Conservation (phyloP, 2,888 invertebrate species). For the Ommatoiulus sabulosus region DNA sequence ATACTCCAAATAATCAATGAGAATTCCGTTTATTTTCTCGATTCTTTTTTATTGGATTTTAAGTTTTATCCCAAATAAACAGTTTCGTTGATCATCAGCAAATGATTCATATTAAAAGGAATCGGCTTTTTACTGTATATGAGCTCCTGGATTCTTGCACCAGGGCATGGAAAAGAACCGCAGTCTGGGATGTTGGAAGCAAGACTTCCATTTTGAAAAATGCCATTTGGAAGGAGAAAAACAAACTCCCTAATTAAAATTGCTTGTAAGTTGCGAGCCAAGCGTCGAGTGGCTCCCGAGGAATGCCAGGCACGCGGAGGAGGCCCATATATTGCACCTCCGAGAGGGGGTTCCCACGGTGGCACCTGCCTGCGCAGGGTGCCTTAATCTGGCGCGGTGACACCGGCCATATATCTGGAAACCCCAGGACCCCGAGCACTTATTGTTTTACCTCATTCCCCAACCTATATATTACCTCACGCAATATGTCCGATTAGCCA, state of each 20-base stretch:
- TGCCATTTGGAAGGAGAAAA: not conserved
- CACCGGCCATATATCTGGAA: conserved; percentile 19
- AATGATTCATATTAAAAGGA: too few relatives aligned
- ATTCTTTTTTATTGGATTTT: too few relatives aligned
- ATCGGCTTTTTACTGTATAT: too few relatives aligned
- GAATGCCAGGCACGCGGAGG: conserved; percentile 19
- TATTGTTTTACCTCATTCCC: conserved; percentile 19
- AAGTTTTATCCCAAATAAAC: too few relatives aligned
- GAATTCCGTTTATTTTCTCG: too few relatives aligned
- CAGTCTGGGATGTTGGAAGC: conserved; percentile 1
- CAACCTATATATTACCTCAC: conserved; percentile 19
- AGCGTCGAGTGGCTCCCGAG: not conserved
- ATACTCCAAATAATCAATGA: too few relatives aligned
- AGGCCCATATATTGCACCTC: conserved; percentile 19
- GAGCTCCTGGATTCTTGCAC: not conserved
- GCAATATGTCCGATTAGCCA: conserved; percentile 19
- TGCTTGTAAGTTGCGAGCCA: not conserved
- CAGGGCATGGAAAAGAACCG: not conserved
- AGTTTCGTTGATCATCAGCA: too few relatives aligned
- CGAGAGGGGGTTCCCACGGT: not conserved
- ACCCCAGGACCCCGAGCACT: conserved; percentile 19
- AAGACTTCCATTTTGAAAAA: not conserved
- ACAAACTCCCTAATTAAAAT: conserved; percentile 19
- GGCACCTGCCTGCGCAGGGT: conserved; percentile 7
- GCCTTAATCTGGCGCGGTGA: conserved; percentile 12